These are phyloP conservation scores for Anoplius nigerrimus DNA, from an alignment of 2,888 invertebrate species.

Conservation along the genomic window DNA sequence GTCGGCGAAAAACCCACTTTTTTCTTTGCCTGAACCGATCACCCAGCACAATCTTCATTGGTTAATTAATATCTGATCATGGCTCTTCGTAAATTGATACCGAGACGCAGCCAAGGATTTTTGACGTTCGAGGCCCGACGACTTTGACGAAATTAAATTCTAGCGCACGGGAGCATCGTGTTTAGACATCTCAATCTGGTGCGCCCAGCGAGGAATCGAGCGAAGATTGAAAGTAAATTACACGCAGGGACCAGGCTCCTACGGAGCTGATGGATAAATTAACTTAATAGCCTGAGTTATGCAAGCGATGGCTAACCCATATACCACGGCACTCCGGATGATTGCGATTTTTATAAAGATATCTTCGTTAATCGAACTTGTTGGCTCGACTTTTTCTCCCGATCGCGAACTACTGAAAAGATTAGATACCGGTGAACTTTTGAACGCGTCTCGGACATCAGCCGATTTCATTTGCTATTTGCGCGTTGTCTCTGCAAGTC, in stretches of 20 bases:
- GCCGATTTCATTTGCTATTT: not conserved
- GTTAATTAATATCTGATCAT: not conserved
- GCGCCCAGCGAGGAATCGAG: conserved; percentile 26
- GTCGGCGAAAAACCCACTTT: not conserved
- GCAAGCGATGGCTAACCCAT: conserved; percentile 40
- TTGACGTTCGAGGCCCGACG: not conserved
- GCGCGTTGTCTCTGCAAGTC: too few relatives aligned
- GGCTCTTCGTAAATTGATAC: too few relatives aligned
- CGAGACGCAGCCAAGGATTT: too few relatives aligned
- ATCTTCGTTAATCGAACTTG: not conserved
- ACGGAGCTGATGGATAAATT: conserved; percentile 42
- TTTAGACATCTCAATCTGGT: conserved; percentile 13
- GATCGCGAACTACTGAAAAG: conserved; percentile 14
- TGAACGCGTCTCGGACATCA: too few relatives aligned
- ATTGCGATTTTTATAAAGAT: conserved; percentile 7
- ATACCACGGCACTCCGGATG: conserved; percentile 18
- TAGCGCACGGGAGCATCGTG: not conserved
- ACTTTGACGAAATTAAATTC: not conserved
- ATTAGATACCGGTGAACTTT: too few relatives aligned
- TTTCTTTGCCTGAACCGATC: not conserved
- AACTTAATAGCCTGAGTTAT: conserved; percentile 51
- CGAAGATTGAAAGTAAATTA: conserved; percentile 40
- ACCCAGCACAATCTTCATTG: not conserved
- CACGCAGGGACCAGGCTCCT: conserved; percentile 23
- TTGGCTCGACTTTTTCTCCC: conserved; percentile 7